Evolutionary conservation across 2,113 vertebrate species (phyloP).

Genomic region (Bambusicola thoracicus): DNA sequence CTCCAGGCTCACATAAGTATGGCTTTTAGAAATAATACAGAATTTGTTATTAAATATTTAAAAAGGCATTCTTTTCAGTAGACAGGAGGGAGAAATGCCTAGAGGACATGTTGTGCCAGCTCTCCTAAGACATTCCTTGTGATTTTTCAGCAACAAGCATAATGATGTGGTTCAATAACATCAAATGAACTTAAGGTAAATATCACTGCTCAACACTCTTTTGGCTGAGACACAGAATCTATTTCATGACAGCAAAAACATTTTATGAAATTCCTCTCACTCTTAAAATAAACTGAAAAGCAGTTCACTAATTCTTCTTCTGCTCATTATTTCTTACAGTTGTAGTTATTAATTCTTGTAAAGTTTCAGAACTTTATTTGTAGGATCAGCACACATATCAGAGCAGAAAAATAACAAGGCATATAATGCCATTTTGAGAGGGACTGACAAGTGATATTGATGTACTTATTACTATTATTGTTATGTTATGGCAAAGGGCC

Average conservation of each 20-base stretch:
- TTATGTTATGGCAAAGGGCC: neutral
- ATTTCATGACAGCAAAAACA: constrained; percentile 30
- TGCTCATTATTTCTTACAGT: neutral
- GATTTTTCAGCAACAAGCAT: constrained; percentile 55
- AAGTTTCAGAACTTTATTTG: neutral
- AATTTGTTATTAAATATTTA: constrained; percentile 69
- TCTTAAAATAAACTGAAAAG: neutral
- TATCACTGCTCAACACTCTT: constrained; percentile 1
- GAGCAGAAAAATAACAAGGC: neutral
- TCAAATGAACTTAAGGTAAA: constrained; percentile 63
- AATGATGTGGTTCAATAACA: constrained; percentile 61
- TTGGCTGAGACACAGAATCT: constrained; percentile 43
- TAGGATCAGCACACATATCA: neutral
- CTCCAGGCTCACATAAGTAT: neutral
- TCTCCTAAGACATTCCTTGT: constrained; percentile 53
- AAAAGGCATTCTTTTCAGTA: constrained; percentile 64
- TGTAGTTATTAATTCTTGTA: neutral
- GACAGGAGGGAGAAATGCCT: constrained; percentile 57
- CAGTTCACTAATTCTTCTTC: neutral
- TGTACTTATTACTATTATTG: neutral
- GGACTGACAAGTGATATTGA: neutral
- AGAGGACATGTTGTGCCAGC: constrained; percentile 36
- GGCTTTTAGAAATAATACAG: constrained; percentile 54
- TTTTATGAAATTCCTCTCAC: neutral
- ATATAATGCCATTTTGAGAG: neutral